Evolutionary conservation across 2,113 vertebrate genomes (phyloP).

Genomic region (Ranitomeya imitator): DNA sequence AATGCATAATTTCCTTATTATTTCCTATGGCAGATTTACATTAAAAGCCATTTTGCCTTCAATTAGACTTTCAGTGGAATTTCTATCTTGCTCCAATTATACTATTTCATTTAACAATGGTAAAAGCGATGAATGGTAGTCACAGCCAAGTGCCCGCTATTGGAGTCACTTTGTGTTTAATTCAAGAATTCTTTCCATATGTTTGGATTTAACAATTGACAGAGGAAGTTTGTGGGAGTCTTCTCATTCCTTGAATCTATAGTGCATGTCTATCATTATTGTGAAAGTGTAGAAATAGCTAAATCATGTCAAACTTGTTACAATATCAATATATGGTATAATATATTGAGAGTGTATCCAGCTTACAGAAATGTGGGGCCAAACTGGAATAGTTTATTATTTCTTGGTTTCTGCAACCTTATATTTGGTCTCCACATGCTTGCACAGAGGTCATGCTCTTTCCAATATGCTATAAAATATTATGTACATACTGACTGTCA

Average conservation of each 20-base stretch:
- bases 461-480: too few relatives aligned
- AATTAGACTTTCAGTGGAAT: background rate
- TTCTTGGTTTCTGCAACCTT: too few relatives aligned
- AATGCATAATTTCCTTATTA: background rate
- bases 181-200: background rate
- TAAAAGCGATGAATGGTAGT: background rate
- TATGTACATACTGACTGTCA: too few relatives aligned
- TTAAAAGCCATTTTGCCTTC: background rate
- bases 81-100: slow-evolving; percentile 3
- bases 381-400: too few relatives aligned
- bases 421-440: too few relatives aligned
- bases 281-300: background rate
- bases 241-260: background rate
- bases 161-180: background rate
- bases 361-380: too few relatives aligned
- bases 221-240: background rate
- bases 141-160: background rate
- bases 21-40: background rate
- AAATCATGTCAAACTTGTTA: too few relatives aligned
- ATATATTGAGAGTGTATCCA: too few relatives aligned
- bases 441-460: too few relatives aligned
- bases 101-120: background rate
- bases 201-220: background rate
- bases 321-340: too few relatives aligned
- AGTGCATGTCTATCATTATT: background rate